These are phyloP conservation scores for Nannoperca obscura DNA, from an alignment of 2,797 vertebrate species.

Conservation along the genomic window DNA sequence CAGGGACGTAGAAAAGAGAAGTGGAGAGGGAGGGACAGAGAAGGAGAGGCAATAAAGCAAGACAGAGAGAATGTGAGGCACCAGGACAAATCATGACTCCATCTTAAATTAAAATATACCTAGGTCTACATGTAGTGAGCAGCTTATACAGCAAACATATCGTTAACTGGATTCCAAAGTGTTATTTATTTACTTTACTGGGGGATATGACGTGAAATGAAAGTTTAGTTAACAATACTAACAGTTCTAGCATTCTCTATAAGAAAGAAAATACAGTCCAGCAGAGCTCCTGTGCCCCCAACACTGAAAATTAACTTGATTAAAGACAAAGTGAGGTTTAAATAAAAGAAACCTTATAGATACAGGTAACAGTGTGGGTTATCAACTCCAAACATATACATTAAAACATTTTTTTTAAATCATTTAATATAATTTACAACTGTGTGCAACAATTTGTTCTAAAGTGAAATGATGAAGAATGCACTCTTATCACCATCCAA, in stretches of 20 bases:
- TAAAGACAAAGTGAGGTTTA: conserved; percentile 45
- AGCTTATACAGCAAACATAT: neutral
- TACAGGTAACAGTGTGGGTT: conserved; percentile 6
- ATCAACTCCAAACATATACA: conserved; percentile 10
- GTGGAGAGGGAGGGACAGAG: conserved; percentile 11
- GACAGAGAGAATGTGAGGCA: conserved; percentile 54
- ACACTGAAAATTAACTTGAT: conserved; percentile 64
- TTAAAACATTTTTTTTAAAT: neutral
- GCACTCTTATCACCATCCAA: conserved; percentile 40
- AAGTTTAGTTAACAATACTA: conserved; percentile 6
- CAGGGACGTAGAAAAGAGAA: conserved; percentile 23
- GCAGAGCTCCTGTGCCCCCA: conserved; percentile 50
- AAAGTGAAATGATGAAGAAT: conserved; percentile 35
- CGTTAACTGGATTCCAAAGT: conserved; percentile 9
- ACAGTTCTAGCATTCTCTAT: conserved; percentile 24
- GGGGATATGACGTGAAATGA: neutral
- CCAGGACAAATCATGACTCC: conserved; percentile 1
- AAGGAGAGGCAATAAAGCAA: conserved; percentile 35
- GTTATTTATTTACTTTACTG: conserved; percentile 3
- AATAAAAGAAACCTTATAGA: neutral
- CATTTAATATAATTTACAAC: conserved; percentile 1
- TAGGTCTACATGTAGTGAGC: conserved; percentile 2
- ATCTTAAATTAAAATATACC: conserved; percentile 9
- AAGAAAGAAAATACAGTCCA: conserved; percentile 48
- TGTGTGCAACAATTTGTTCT: conserved; percentile 16